Evolutionary conservation across 1,140 invertebrate species (phyloP).

Genomic region (Dryas iulia): DNA sequence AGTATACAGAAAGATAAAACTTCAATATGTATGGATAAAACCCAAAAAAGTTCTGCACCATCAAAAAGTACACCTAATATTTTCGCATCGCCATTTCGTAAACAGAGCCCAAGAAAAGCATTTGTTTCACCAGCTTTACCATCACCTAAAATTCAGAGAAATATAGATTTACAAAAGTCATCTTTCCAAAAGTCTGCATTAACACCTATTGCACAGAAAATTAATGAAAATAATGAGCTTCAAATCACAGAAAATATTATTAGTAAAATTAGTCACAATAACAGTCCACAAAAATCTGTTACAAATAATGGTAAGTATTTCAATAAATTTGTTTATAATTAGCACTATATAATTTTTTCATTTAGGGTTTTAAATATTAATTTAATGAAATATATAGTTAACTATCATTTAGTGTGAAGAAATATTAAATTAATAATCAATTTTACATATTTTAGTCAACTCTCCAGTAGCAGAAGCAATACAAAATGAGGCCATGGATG

Average conservation of each 20-base stretch:
- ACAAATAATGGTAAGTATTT: slow-evolving; percentile 41
- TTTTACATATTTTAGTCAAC: slow-evolving; percentile 45
- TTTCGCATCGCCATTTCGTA: slow-evolving; percentile 36
- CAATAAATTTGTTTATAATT: background rate
- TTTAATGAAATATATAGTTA: too few species aligned
- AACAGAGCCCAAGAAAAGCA: slow-evolving; percentile 34
- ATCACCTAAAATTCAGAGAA: slow-evolving; percentile 39
- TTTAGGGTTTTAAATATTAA: too few species aligned
- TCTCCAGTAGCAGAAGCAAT: slow-evolving; percentile 45
- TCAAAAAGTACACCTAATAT: slow-evolving; percentile 23
- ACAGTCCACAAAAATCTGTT: slow-evolving; percentile 24
- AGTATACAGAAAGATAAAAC: slow-evolving; percentile 6
- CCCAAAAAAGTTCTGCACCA: slow-evolving; percentile 6
- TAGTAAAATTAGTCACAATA: slow-evolving; percentile 41
- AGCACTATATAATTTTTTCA: too few species aligned
- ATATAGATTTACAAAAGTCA: slow-evolving; percentile 20
- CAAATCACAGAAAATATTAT: slow-evolving; percentile 37
- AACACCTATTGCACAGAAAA: slow-evolving; percentile 36
- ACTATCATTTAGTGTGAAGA: too few species aligned
- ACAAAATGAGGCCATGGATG: slow-evolving; percentile 66
- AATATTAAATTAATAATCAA: too few species aligned
- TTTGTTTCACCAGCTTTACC: slow-evolving; percentile 39
- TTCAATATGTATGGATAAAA: background rate
- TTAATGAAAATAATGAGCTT: slow-evolving; percentile 47
- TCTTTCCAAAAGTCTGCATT: slow-evolving; percentile 19